These are phyloP conservation scores for Aporophyla nigra DNA, from an alignment of 2,888 invertebrate genomes.

Conservation along the genomic window DNA sequence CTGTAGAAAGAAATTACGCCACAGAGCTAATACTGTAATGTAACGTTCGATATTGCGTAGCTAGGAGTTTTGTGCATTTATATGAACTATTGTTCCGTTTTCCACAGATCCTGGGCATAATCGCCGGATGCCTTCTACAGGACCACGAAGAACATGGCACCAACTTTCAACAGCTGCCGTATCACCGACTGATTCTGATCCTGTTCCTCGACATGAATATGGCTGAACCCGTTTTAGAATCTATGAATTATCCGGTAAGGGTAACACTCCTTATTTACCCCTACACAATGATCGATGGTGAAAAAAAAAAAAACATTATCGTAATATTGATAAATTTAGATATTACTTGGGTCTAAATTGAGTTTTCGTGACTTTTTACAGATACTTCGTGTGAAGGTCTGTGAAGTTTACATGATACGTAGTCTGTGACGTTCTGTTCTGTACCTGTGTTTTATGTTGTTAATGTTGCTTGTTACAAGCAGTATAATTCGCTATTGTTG, in stretches of 20 bases:
- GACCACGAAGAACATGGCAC: slow-evolving; percentile 98
- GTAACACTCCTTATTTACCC: not conserved
- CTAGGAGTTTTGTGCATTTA: no score
- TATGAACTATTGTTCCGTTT: not conserved
- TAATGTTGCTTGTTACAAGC: not conserved
- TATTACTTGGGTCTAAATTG: slow-evolving; percentile 22
- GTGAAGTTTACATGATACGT: slow-evolving; percentile 21
- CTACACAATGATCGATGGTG: not conserved
- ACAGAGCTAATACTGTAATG: not conserved
- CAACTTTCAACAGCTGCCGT: slow-evolving; percentile 99
- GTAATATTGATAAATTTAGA: slow-evolving; percentile 6
- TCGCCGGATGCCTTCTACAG: slow-evolving; percentile 98
- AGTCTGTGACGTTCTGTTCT: slow-evolving; percentile 24
- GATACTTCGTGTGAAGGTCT: slow-evolving; percentile 36
- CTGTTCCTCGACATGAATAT: slow-evolving; percentile 98
- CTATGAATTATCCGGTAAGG: slow-evolving; percentile 96
- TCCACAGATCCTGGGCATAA: slow-evolving; percentile 94
- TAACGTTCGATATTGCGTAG: not conserved
- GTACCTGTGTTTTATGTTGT: slow-evolving; percentile 14
- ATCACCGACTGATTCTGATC: slow-evolving; percentile 99
- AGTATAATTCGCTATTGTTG: slow-evolving; percentile 22
- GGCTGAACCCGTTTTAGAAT: slow-evolving; percentile 97
- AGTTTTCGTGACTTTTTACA: slow-evolving; percentile 25
- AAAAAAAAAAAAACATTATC: not conserved
- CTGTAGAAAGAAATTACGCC: not conserved